These are phyloP conservation scores for Phrynocephalus guinanensis DNA, from an alignment of 2,797 vertebrate genomes.

Conservation along the genomic window DNA sequence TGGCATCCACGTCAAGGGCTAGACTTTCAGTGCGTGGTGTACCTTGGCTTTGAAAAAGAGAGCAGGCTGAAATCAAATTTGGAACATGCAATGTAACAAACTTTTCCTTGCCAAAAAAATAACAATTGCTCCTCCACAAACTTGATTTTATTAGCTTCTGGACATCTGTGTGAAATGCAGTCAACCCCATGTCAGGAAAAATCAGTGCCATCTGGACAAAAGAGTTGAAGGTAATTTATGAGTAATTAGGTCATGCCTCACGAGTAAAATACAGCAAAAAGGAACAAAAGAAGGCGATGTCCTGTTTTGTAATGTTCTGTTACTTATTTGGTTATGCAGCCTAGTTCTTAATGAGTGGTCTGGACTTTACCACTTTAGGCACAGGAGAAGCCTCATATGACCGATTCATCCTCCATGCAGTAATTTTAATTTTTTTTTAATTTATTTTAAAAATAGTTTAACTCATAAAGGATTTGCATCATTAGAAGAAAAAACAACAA, in stretches of 20 bases:
- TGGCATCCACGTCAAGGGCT: background rate
- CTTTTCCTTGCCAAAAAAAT: conserved; percentile 26
- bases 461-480: too few relatives aligned
- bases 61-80: background rate
- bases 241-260: conserved; percentile 29
- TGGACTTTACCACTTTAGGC: background rate
- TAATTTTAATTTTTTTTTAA: too few relatives aligned
- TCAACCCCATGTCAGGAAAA: background rate
- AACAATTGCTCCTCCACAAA: background rate
- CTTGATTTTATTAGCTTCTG: conserved; percentile 44
- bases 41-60: conserved; percentile 22
- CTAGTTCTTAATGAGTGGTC: background rate
- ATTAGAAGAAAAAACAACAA: too few relatives aligned
- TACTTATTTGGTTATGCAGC: conserved; percentile 33
- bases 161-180: conserved; percentile 29
- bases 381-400: background rate
- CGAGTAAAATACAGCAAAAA: background rate
- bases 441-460: background rate
- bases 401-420: background rate
- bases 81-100: background rate
- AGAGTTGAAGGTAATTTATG: conserved; percentile 38
- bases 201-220: conserved; percentile 19
- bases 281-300: fast-evolving
- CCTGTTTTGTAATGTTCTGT: conserved; percentile 8
- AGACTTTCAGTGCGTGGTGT: too few relatives aligned